phyloP scores from a whole-genome alignment of 2,888 invertebrate species.

The Parascotia fuliginaria region DNA sequence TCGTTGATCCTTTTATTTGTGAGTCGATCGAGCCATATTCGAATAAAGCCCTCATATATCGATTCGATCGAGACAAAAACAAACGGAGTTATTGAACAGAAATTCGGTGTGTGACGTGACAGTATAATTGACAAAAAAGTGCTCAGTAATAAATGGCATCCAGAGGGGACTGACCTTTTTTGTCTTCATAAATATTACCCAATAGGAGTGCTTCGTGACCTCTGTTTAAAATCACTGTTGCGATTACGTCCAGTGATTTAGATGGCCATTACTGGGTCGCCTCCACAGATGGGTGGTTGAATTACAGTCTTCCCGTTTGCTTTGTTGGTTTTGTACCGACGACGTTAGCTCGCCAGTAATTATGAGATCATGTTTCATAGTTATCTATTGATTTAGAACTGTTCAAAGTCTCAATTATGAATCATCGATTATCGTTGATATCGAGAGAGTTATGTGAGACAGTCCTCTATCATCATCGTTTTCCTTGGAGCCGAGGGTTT shows the following conservation, averaged over 20 bases:
- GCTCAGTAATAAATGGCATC: constrained; percentile 61
- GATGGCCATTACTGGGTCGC: constrained; percentile 74
- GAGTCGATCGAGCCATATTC: constrained; percentile 43
- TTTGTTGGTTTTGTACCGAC: constrained; percentile 76
- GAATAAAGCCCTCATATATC: constrained; percentile 48
- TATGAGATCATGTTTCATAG: constrained; percentile 82
- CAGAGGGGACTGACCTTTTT: constrained; percentile 61
- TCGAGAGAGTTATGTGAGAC: constrained; percentile 69
- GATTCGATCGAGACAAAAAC: constrained; percentile 55
- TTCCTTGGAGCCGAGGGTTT: constrained; percentile 57
- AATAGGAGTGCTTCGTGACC: constrained; percentile 77
- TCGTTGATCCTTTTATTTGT: constrained; percentile 45
- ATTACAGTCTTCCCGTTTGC: constrained; percentile 75
- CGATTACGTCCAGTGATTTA: constrained; percentile 81
- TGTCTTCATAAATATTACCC: constrained; percentile 72
- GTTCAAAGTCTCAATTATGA: constrained; percentile 78
- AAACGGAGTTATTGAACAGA: constrained; percentile 51
- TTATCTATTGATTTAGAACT: constrained; percentile 80
- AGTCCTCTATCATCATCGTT: constrained; percentile 66
- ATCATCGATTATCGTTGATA: constrained; percentile 72
- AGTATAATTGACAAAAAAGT: constrained; percentile 66
- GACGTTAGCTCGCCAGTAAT: constrained; percentile 71
- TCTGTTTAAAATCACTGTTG: constrained; percentile 76
- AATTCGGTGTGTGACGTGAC: constrained; percentile 59
- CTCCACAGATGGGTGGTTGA: constrained; percentile 76